Percentiles rank a stretch among this genome's conserved stretches.
Conservation (phyloP, 2,888 invertebrate genomes). For the Hirtodrosophila confusa region DNA sequence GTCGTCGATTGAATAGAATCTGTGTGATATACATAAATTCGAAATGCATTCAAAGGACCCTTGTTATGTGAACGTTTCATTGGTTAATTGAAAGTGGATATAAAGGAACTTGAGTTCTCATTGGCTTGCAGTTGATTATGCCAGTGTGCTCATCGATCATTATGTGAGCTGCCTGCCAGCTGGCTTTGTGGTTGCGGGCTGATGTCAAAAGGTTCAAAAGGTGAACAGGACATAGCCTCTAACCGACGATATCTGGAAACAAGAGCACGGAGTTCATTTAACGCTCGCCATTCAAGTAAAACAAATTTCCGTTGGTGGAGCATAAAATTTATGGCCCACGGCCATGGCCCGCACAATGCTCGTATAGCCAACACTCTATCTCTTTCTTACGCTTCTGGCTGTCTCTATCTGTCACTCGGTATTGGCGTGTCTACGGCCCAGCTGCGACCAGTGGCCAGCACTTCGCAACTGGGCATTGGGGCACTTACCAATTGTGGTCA, state of each 20-base stretch:
- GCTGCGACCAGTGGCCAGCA: too few species aligned
- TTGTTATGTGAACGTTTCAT: too few species aligned
- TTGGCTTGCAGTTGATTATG: slow-evolving; percentile 18
- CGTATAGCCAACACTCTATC: neutral
- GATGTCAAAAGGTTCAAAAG: slow-evolving; percentile 67
- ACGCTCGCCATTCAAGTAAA: slow-evolving; percentile 64
- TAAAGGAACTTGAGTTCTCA: neutral
- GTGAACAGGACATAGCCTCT: slow-evolving; percentile 50
- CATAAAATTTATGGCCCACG: slow-evolving; percentile 68
- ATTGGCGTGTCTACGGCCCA: slow-evolving; percentile 7
- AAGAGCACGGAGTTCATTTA: slow-evolving; percentile 37
- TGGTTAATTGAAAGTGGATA: too few species aligned
- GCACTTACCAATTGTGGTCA: slow-evolving; percentile 94
- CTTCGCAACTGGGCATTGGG: slow-evolving; percentile 1
- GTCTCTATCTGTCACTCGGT: slow-evolving; percentile 21
- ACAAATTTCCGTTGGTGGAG: slow-evolving; percentile 70
- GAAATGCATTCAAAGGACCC: too few species aligned
- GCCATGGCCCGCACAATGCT: slow-evolving; percentile 26
- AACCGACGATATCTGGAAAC: slow-evolving; percentile 23
- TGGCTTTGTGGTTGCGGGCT: slow-evolving; percentile 31
- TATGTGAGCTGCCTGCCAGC: slow-evolving; percentile 5
- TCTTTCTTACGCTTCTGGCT: neutral
- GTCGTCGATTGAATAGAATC: too few species aligned
- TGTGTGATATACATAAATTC: too few species aligned
- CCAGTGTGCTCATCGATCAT: slow-evolving; percentile 31